Evolutionary conservation across 2,797 vertebrate species (phyloP).

Genomic region (Linurgus olivaceus): DNA sequence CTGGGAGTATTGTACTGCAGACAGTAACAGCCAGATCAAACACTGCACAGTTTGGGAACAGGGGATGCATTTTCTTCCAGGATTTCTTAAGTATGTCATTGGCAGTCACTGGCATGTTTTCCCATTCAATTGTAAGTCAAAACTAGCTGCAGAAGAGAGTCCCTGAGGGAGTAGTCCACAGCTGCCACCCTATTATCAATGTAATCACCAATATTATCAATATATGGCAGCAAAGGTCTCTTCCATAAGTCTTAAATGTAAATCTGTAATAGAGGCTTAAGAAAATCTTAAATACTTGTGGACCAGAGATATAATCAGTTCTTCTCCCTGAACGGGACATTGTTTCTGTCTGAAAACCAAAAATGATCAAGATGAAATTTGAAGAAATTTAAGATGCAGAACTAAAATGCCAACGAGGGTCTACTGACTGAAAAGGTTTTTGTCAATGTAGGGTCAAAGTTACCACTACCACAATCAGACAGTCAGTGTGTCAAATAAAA

Average conservation of each 20-base stretch:
- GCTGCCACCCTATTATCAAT: not conserved
- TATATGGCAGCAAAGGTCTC: not conserved
- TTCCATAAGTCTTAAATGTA: not conserved
- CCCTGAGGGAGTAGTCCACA: not conserved
- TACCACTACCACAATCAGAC: not conserved
- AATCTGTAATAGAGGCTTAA: not conserved
- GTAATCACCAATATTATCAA: not conserved
- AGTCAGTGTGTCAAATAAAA: not conserved
- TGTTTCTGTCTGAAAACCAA: not conserved
- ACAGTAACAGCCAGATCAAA: not conserved
- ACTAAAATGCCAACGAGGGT: not conserved
- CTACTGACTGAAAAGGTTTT: not conserved
- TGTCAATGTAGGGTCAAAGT: rapidly evolving
- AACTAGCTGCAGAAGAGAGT: not conserved
- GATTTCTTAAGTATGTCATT: not conserved
- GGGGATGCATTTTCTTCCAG: not conserved
- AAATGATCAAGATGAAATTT: not conserved
- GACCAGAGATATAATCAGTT: not conserved
- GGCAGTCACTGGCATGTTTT: not conserved
- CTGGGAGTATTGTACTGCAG: not conserved
- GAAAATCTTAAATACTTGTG: not conserved
- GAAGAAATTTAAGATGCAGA: not conserved
- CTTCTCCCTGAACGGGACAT: not conserved
- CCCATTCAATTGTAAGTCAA: not conserved
- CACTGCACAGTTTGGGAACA: not conserved